Percentiles rank a stretch among this genome's conserved stretches.
These are phyloP conservation scores for Montipora foliosa DNA, from an alignment of 64 coral and sea anemone genomes.

Conservation along the genomic window DNA sequence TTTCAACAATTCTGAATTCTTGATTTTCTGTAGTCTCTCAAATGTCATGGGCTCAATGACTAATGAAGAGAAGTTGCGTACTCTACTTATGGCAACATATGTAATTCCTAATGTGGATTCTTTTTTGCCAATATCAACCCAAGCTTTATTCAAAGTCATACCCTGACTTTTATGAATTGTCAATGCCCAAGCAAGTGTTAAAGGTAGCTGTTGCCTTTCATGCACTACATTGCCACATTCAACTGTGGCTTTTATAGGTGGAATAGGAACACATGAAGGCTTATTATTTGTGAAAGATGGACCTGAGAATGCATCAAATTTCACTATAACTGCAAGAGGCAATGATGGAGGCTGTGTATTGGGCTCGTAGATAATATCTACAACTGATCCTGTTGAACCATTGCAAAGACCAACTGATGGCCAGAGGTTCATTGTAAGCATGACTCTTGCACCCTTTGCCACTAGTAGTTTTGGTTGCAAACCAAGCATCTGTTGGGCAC, in stretches of 20 bases:
- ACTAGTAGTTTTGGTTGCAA: neutral
- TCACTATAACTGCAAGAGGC: neutral
- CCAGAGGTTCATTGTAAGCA: neutral
- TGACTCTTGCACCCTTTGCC: neutral
- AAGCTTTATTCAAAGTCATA: conserved; percentile 15
- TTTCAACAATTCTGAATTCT: neutral
- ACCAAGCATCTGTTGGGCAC: neutral
- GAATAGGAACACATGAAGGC: neutral
- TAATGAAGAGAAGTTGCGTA: conserved; percentile 6
- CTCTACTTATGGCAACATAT: conserved; percentile 39
- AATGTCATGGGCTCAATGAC: neutral
- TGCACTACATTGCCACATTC: neutral
- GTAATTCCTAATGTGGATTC: conserved; percentile 41
- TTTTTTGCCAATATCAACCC: conserved; percentile 53
- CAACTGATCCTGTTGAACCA: neutral
- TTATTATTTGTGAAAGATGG: neutral
- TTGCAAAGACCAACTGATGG: neutral
- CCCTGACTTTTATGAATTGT: conserved; percentile 52
- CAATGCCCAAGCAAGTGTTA: neutral
- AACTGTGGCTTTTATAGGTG: neutral
- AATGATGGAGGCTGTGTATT: neutral
- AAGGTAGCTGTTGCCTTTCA: neutral
- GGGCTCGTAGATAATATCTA: neutral
- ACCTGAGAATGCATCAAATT: neutral
- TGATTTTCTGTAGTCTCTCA: neutral